Evolutionary conservation across 2,797 vertebrate species (phyloP).

Genomic region (Mionectes olivaceus): DNA sequence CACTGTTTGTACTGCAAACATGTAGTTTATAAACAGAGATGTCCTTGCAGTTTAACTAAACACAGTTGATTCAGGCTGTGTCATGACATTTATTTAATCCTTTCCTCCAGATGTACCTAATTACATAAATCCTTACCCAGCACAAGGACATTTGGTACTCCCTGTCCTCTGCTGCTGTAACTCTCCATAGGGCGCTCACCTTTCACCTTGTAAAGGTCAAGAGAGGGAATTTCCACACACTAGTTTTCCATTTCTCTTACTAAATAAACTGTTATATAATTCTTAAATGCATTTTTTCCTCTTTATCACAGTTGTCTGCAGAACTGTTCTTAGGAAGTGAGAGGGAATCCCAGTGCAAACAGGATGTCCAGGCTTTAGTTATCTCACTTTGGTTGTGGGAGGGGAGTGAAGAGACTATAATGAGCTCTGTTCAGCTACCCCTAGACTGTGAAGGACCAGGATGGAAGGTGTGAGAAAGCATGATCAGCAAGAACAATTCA

Average conservation of each 20-base stretch:
- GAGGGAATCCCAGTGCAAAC: background rate
- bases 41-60: slow-evolving; percentile 15
- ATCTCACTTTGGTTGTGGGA: fast-evolving
- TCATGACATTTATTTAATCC: background rate
- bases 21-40: background rate
- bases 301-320: background rate
- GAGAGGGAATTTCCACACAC: slow-evolving; percentile 3
- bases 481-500: background rate
- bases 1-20: background rate
- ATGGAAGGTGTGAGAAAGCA: background rate
- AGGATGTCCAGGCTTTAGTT: background rate
- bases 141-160: background rate
- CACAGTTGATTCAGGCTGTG: background rate
- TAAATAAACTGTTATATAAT: background rate
- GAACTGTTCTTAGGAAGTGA: background rate
- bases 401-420: background rate
- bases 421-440: background rate
- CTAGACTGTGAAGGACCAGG: background rate
- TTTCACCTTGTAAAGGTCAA: slow-evolving; percentile 31
- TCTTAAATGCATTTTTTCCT: background rate
- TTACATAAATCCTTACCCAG: slow-evolving; percentile 1
- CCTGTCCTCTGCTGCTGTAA: background rate
- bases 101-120: background rate
- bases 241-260: background rate
- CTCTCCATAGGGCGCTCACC: background rate